Evolutionary conservation across 1,140 invertebrate species (phyloP).

Genomic region (Bradysia coprophila): DNA sequence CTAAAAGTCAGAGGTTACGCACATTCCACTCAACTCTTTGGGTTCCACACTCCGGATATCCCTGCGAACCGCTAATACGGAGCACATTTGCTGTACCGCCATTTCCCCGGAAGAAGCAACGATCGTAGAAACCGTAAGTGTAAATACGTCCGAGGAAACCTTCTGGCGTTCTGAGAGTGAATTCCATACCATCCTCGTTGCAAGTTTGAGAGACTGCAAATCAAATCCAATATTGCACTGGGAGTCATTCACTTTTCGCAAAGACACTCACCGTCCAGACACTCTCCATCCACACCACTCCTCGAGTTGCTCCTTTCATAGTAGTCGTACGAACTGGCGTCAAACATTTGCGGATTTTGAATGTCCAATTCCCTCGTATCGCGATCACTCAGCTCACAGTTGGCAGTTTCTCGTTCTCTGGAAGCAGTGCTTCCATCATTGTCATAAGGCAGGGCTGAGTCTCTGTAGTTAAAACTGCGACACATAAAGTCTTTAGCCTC

Average conservation of each 20-base stretch:
- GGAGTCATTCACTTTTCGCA: conserved; percentile 3
- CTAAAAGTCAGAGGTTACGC: conserved; percentile 1
- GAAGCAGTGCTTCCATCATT: conserved; percentile 17
- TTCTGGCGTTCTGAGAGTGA: conserved; percentile 69
- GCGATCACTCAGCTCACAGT: conserved; percentile 75
- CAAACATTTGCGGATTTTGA: conserved; percentile 67
- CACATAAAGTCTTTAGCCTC: conserved; percentile 73
- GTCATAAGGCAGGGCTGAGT: not conserved
- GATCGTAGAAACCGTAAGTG: conserved; percentile 78
- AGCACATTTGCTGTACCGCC: conserved; percentile 67
- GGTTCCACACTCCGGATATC: conserved; percentile 81
- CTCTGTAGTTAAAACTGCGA: conserved; percentile 67
- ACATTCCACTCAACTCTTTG: conserved; percentile 48
- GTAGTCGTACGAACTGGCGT: conserved; percentile 70
- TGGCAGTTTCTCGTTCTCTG: conserved; percentile 50
- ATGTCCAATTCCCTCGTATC: conserved; percentile 68
- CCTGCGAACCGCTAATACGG: conserved; percentile 68
- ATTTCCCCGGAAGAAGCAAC: conserved; percentile 79
- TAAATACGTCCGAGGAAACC: conserved; percentile 80
- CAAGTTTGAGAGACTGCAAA: conserved; percentile 70
- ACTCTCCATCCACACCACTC: conserved; percentile 47
- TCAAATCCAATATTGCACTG: not conserved
- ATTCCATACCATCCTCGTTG: conserved; percentile 86
- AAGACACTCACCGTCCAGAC: conserved; percentile 50
- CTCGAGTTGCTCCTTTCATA: conserved; percentile 60